phyloP scores from a whole-genome alignment of 2,888 invertebrate genomes.

The Lasiommata megera region DNA sequence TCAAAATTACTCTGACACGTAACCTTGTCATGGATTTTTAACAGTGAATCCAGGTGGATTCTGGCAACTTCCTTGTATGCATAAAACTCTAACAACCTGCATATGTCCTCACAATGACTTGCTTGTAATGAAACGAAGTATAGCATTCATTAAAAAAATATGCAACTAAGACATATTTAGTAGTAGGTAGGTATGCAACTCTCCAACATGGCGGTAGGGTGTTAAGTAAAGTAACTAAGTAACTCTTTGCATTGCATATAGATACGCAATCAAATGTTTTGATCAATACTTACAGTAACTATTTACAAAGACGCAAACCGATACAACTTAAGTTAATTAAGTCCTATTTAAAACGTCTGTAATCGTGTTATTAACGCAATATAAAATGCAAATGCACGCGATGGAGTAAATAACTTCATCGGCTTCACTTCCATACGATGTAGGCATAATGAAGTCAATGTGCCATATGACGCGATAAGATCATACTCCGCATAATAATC shows the following conservation, averaged over 20 bases:
- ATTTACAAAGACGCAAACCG: neutral
- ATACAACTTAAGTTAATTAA: slow-evolving; percentile 19
- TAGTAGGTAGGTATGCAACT: neutral
- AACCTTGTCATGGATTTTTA: too few relatives aligned
- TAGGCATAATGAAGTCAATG: slow-evolving; percentile 19
- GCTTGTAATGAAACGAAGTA: too few relatives aligned
- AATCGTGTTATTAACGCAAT: slow-evolving; percentile 26
- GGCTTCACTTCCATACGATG: slow-evolving; percentile 18
- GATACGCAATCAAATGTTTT: neutral
- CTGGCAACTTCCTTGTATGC: too few relatives aligned
- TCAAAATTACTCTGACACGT: too few relatives aligned
- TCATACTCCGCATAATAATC: slow-evolving; percentile 16
- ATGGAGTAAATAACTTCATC: slow-evolving; percentile 25
- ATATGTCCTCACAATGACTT: too few relatives aligned
- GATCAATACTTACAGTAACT: slow-evolving; percentile 1
- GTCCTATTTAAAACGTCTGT: slow-evolving; percentile 23
- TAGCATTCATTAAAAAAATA: too few relatives aligned
- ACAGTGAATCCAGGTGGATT: too few relatives aligned
- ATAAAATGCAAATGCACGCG: slow-evolving; percentile 28
- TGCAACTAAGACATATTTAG: too few relatives aligned
- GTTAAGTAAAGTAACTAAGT: neutral
- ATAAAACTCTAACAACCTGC: too few relatives aligned
- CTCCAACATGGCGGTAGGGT: neutral
- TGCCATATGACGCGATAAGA: slow-evolving; percentile 19
- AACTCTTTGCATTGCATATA: neutral